Conservation (phyloP, 2,797 vertebrate species). For the Phoebastria nigripes region DNA sequence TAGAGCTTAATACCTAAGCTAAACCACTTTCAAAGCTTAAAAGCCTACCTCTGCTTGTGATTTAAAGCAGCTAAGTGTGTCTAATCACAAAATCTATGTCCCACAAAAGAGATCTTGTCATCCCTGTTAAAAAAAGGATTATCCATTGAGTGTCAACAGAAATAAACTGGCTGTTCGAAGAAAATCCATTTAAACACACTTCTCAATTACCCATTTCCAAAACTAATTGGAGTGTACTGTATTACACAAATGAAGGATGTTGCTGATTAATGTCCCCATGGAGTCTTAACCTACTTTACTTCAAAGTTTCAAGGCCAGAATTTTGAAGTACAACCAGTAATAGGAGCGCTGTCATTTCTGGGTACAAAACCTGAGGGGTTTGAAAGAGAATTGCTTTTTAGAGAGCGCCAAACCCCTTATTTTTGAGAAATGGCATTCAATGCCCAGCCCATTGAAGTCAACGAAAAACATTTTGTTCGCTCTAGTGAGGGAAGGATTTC, state of each 20-base stretch:
- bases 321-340: background rate
- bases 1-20: background rate
- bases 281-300: background rate
- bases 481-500: background rate
- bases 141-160: background rate
- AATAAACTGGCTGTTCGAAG: background rate
- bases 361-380: background rate
- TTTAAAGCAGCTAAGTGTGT: background rate
- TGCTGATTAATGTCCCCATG: background rate
- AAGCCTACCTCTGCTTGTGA: background rate
- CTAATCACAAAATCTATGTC: slow-evolving; percentile 36
- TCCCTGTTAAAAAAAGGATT: background rate
- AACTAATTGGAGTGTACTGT: background rate
- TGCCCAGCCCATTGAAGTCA: background rate
- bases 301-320: background rate
- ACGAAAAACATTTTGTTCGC: background rate
- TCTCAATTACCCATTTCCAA: background rate
- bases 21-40: background rate
- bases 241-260: background rate
- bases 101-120: slow-evolving; percentile 5
- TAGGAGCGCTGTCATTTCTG: background rate
- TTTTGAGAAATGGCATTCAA: background rate
- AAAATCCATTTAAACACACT: background rate
- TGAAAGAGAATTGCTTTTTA: background rate
- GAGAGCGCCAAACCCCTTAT: background rate